Evolutionary conservation across 53 echinoderm and acorn worm genomes (phyloP).

Genomic region (Glandiceps talaboti): DNA sequence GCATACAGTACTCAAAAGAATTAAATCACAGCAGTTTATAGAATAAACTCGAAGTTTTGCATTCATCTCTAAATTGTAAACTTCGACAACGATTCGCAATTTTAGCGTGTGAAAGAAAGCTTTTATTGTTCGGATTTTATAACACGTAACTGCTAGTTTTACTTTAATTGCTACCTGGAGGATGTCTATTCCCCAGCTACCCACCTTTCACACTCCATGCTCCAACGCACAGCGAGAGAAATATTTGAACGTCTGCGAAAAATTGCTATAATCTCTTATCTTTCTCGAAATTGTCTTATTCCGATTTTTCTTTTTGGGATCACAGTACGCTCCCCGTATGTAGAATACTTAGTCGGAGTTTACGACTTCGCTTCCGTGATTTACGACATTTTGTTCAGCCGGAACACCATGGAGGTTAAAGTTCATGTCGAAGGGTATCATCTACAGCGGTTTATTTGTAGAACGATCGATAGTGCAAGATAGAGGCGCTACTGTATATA

Average conservation of each 20-base stretch:
- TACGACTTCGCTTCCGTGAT: neutral
- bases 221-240: too few species aligned
- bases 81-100: neutral
- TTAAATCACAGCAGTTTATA: too few species aligned
- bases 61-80: neutral
- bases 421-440: neutral
- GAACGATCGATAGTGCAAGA: neutral
- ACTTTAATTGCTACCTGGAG: too few species aligned
- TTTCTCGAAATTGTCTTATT: neutral
- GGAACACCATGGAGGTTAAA: neutral
- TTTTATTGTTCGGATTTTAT: neutral
- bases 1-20: too few species aligned
- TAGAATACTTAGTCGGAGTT: neutral
- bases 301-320: neutral
- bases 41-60: too few species aligned
- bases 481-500: neutral
- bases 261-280: too few species aligned
- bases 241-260: too few species aligned
- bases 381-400: neutral
- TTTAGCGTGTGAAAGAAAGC: neutral
- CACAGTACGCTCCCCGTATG: neutral
- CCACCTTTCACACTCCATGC: too few species aligned
- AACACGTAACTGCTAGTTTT: too few species aligned
- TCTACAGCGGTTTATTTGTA: neutral
- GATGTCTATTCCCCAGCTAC: too few species aligned